Evolutionary conservation across 2,888 invertebrate species (phyloP), one percentile per base, ranked within the genome.

Genomic region (Therioaphis trifolii): DNA sequence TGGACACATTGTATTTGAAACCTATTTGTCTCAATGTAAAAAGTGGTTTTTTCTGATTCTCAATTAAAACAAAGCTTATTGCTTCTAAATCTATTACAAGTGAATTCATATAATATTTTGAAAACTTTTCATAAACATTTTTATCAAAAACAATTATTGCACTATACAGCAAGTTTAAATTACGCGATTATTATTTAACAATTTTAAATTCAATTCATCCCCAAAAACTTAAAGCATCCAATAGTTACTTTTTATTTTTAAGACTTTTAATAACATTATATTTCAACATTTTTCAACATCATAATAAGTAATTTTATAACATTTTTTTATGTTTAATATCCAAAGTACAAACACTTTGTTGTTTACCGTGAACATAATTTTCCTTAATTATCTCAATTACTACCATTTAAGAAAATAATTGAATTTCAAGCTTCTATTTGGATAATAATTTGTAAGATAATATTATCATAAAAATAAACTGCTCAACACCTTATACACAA

Each of bases 381-480:
- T 58, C 9, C n/a, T 29, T 29, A 52, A n/a, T 52, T 5, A n/a
- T 72, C n/a, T 52, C 72, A 52, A 72, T 72, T 52, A 29, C 21
- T 29, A n/a, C 14, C 52, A 52, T 29, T 52, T 72, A 4, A 52
- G 29, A 35, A 52, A 35, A 2, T 21, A 21, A 72, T 72, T 72
- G n/a, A 58, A 24, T 58, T 1, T 58, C 21, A 58, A 52, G 29
- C 29, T 63, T 63, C 27, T 29, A 35, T 4, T 18, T 27, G 18
- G 18, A 15, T 63, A 63, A 63, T 63, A 14, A 29, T 49, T 55
- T 74, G 9, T 15, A 55, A 55, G 55, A 18, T 55, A 24, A 58
- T 75, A 9, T 58, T 40, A 18, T 75, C 74, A 9, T 75, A 43
- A 75, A 58, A 75, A 40, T 74, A 40, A 58, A 58, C 58, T 55